These are phyloP conservation scores for Chrysogorgia sp. DNA, from an alignment of 92 coral and sea anemone species.

Conservation along the genomic window DNA sequence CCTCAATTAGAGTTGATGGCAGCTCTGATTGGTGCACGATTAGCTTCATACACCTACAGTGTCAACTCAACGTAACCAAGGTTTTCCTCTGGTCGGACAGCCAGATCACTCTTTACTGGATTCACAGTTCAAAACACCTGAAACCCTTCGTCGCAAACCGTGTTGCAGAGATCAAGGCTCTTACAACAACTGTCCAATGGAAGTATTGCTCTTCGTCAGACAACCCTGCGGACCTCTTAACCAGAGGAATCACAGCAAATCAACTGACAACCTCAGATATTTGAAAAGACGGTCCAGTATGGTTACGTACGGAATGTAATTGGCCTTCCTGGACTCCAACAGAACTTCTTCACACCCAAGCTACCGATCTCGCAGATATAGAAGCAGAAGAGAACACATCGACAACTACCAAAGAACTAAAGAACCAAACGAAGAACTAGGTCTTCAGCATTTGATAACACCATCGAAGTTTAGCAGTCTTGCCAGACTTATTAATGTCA, in stretches of 20 bases:
- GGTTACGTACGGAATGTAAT: conserved; percentile 34
- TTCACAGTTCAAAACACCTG: conserved; percentile 1
- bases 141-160: conserved; percentile 51
- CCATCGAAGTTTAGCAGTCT: conserved; percentile 31
- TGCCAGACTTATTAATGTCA: conserved; percentile 6
- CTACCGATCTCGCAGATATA: neutral
- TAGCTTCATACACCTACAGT: conserved; percentile 30
- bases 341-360: neutral
- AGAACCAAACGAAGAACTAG: conserved; percentile 18
- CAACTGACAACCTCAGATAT: conserved; percentile 16
- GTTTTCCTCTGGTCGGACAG: conserved; percentile 38
- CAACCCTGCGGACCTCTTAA: conserved; percentile 56
- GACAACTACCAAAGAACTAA: neutral
- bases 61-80: conserved; percentile 10
- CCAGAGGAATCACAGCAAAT: conserved; percentile 45
- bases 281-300: conserved; percentile 51
- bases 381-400: neutral
- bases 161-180: conserved; percentile 37
- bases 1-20: conserved; percentile 57
- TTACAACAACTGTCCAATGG: conserved; percentile 38
- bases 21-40: conserved; percentile 48
- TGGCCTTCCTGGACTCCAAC: conserved; percentile 53
- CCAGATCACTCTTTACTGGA: conserved; percentile 34
- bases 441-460: conserved; percentile 44
- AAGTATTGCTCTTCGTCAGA: conserved; percentile 52